Conservation (phyloP, 2,797 vertebrate species). For the Tinamus major region DNA sequence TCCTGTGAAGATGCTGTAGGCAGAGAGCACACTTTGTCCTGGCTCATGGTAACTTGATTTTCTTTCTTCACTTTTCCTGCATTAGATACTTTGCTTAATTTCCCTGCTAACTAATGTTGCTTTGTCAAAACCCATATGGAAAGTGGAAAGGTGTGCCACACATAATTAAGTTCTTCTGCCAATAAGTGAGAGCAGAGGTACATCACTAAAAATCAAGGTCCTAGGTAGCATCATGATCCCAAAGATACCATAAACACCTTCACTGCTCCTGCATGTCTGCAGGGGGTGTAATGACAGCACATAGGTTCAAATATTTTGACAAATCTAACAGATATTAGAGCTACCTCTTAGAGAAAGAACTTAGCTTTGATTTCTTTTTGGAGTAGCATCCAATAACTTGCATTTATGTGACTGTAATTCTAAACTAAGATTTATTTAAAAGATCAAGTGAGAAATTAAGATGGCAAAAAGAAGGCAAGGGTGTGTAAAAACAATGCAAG, state of each 20-base stretch:
- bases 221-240: neutral
- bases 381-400: neutral
- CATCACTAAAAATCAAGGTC: fast-evolving
- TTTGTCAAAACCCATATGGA: neutral
- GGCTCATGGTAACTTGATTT: neutral
- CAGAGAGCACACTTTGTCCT: neutral
- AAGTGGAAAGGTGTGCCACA: neutral
- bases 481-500: neutral
- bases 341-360: neutral
- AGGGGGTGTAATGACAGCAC: neutral
- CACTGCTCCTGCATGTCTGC: neutral
- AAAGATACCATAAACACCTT: neutral
- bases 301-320: neutral
- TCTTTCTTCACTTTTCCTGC: neutral
- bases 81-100: neutral
- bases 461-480: neutral
- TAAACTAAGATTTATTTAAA: neutral
- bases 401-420: neutral
- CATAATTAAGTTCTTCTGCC: neutral
- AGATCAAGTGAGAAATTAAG: neutral
- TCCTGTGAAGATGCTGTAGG: neutral
- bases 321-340: fast-evolving
- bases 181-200: neutral
- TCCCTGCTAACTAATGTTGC: neutral
- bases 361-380: neutral